Evolutionary conservation across 2,113 vertebrate genomes (phyloP), one percentile per base, ranked within the genome.

Genomic region (Caretta caretta): DNA sequence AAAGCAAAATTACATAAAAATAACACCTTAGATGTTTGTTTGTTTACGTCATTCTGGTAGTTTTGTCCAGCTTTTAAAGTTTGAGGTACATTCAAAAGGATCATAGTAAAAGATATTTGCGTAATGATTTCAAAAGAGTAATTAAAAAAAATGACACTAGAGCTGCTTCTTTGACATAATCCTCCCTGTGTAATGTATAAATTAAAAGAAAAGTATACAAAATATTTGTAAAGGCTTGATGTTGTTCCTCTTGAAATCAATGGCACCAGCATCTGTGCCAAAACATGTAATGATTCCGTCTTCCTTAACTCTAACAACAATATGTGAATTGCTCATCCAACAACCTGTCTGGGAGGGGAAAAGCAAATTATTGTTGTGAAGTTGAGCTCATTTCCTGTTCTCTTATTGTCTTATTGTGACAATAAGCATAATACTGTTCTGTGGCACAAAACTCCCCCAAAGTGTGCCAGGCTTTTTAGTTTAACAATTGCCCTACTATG

Each of bases 321-420:
- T 59, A 59, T 13, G 12, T 53, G 80, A 91, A 3, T 16, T 83
- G 12, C 14, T 96, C 97, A 88, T 90, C n/a, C 51, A 89, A 90
- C 90, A 93, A 79, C 78, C 89, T 83, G 92, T 79, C 78, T 86
- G 72, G 81, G 85, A 96, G 53, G 38, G 87, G 69, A 97, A 97
- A 97, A 92, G 90, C 87, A 96, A 95, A 95, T 87, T 84, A 65
- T 31, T 90, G 85, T 89, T 93, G 94, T 97, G 93, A 95, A 90
- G 91, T 14, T 25, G 80, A 96, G 82, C 56, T 84, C 9, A 17
- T 89, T 96, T 97, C 90, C 96, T 97, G 87, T 86, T 95, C 89
- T 95, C 95, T 93, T 42, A 42, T 42, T 42, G 5, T 42, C 42
- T 42, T 42, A 42, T 42, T 92, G 89, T 95, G 92, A 84, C 90